Conservation (phyloP, 2,888 invertebrate species). For the Portevinia maculata region DNA sequence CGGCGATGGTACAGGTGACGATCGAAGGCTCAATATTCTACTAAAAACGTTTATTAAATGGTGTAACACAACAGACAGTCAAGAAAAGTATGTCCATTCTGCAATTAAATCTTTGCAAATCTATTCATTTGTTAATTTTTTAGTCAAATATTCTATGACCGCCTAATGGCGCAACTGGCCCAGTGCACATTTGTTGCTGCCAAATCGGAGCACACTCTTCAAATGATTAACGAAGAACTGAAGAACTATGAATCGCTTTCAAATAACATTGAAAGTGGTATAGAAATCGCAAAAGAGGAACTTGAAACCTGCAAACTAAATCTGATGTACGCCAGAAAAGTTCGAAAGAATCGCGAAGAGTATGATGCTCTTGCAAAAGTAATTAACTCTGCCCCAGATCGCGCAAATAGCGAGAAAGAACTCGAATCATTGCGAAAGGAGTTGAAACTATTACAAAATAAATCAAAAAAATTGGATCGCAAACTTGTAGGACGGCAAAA, state of each 20-base stretch:
- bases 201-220: slow-evolving; percentile 89
- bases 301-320: slow-evolving; percentile 91
- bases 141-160: slow-evolving; percentile 87
- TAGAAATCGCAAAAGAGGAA: slow-evolving; percentile 89
- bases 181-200: slow-evolving; percentile 93
- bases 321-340: slow-evolving; percentile 90
- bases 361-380: slow-evolving; percentile 95
- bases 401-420: slow-evolving; percentile 88
- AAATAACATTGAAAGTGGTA: slow-evolving; percentile 89
- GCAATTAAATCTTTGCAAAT: background rate
- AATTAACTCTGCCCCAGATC: slow-evolving; percentile 93
- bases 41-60: slow-evolving; percentile 91
- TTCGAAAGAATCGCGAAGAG: slow-evolving; percentile 93
- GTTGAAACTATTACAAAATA: slow-evolving; percentile 86
- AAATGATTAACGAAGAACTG: slow-evolving; percentile 91
- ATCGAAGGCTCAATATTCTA: slow-evolving; percentile 91
- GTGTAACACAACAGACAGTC: slow-evolving; percentile 87
- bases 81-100: slow-evolving; percentile 82
- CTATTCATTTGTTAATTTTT: slow-evolving; percentile 73
- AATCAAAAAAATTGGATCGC: slow-evolving; percentile 87
- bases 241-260: slow-evolving; percentile 90
- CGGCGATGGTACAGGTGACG: slow-evolving; percentile 97
- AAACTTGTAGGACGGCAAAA: slow-evolving; percentile 91
- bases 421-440: slow-evolving; percentile 88
- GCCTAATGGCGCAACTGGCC: slow-evolving; percentile 90